Percentiles rank a stretch among this genome's conserved stretches.
These are phyloP conservation scores for Pseudococcus jackbeardsleyi DNA, from an alignment of 2,888 invertebrate species.

Conservation along the genomic window DNA sequence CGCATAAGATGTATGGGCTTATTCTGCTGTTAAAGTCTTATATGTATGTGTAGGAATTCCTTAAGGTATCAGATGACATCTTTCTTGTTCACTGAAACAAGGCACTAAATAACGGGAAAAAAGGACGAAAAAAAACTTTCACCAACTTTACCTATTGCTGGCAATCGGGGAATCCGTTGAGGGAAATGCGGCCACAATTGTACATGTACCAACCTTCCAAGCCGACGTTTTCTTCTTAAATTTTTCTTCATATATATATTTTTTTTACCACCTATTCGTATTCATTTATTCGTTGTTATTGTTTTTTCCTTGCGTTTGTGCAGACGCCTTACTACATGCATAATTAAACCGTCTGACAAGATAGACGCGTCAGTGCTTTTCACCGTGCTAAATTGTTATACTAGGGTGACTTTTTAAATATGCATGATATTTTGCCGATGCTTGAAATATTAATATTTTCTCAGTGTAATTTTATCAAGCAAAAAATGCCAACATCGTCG, in stretches of 20 bases:
- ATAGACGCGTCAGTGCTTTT: not conserved
- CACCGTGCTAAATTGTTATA: not conserved
- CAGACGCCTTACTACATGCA: constrained; percentile 9
- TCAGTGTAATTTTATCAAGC: not conserved
- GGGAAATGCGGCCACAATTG: constrained; percentile 48
- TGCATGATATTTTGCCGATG: not conserved
- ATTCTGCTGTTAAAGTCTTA: constrained; percentile 46
- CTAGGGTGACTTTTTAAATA: not conserved
- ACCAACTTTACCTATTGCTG: constrained; percentile 17
- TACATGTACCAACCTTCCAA: not conserved
- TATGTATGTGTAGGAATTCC: constrained; percentile 39
- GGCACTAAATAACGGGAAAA: constrained; percentile 50
- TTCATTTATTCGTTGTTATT: constrained; percentile 29
- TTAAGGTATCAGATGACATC: constrained; percentile 52
- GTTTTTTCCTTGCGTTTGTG: not conserved
- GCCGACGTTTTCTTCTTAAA: constrained; percentile 38
- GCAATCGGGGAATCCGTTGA: constrained; percentile 46
- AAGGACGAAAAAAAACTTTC: constrained; percentile 13
- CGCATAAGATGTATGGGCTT: constrained; percentile 43
- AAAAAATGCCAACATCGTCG: not conserved
- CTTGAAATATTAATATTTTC: constrained; percentile 31
- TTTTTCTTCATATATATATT: constrained; percentile 18
- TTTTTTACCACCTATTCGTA: constrained; percentile 35
- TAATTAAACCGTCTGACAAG: constrained; percentile 16
- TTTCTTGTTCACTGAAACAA: constrained; percentile 52